A percentile compares a stretch with the other conserved stretches of the same genome.
Conservation (phyloP, 2,888 invertebrate species). For the Ochropacha duplaris region DNA sequence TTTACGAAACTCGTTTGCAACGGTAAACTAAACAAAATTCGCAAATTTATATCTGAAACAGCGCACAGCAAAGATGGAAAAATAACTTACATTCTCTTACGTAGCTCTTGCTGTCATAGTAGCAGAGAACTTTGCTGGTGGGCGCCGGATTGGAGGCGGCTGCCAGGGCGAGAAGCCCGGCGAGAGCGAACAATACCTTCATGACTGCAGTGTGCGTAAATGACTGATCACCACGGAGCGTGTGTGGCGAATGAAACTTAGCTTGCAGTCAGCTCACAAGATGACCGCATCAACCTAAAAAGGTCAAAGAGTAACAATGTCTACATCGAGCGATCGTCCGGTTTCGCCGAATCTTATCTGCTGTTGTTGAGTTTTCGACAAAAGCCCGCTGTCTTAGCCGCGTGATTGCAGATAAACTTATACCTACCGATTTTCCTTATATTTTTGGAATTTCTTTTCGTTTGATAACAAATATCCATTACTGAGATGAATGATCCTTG, state of each 20-base stretch:
- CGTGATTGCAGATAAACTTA: constrained; percentile 4
- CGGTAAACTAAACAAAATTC: constrained; percentile 22
- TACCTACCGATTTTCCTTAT: background rate
- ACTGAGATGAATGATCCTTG: no score
- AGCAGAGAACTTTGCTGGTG: constrained; percentile 86
- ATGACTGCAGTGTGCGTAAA: constrained; percentile 36
- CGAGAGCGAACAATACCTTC: constrained; percentile 55
- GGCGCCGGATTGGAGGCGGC: constrained; percentile 60
- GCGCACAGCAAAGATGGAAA: constrained; percentile 45
- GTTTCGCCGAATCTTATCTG: constrained; percentile 50
- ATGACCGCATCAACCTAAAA: constrained; percentile 22
- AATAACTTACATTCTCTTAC: constrained; percentile 86
- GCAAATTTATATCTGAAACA: constrained; percentile 21
- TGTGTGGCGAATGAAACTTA: constrained; percentile 63
- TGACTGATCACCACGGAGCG: constrained; percentile 61
- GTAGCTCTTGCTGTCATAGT: constrained; percentile 87
- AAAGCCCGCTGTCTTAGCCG: background rate
- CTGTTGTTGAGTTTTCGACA: constrained; percentile 26
- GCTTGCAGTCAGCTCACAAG: constrained; percentile 30
- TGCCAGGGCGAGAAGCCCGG: constrained; percentile 58
- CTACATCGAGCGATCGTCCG: constrained; percentile 20
- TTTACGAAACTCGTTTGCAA: constrained; percentile 24
- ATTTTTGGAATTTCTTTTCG: background rate
- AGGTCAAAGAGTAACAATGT: background rate
- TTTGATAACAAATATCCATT: no score